phyloP scores from a whole-genome alignment of 2,797 vertebrate species.

The Parambassis ranga region DNA sequence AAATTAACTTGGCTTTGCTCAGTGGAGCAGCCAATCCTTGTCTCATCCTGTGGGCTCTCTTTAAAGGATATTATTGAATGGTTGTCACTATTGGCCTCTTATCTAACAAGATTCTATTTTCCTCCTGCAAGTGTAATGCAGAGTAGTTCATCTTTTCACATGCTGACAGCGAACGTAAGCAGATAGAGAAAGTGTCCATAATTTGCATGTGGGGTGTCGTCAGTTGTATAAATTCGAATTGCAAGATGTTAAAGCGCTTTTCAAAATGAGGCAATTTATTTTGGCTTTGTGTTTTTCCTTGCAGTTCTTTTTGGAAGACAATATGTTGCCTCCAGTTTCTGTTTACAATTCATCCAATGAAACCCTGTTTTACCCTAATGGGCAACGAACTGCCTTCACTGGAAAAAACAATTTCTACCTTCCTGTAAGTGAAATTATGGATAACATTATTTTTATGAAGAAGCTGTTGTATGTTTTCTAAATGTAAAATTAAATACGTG shows the following conservation, averaged over 20 bases:
- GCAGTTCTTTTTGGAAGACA: conserved; percentile 92
- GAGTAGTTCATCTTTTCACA: conserved; percentile 24
- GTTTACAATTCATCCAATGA: conserved; percentile 87
- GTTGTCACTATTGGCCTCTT: conserved; percentile 59
- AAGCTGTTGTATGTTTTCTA: too few relatives aligned
- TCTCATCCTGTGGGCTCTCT: conserved; percentile 53
- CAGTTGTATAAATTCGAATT: neutral
- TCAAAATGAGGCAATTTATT: neutral
- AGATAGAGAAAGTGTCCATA: neutral
- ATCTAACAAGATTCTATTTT: conserved; percentile 61
- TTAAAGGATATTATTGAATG: conserved; percentile 67
- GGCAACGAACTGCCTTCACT: conserved; percentile 75
- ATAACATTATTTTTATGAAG: too few relatives aligned
- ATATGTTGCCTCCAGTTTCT: conserved; percentile 64
- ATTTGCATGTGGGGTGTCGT: conserved; percentile 2
- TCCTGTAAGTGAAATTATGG: conserved; percentile 89
- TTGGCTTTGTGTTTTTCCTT: conserved; percentile 17
- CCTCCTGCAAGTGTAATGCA: conserved; percentile 19
- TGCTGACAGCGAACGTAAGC: neutral
- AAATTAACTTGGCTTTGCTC: conserved; percentile 66
- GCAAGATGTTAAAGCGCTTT: neutral
- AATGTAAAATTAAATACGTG: neutral
- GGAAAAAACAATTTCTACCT: conserved; percentile 92
- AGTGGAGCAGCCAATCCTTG: conserved; percentile 53
- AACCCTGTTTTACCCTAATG: conserved; percentile 76